Conservation (phyloP, 1,140 invertebrate genomes). For the Mya arenaria region DNA sequence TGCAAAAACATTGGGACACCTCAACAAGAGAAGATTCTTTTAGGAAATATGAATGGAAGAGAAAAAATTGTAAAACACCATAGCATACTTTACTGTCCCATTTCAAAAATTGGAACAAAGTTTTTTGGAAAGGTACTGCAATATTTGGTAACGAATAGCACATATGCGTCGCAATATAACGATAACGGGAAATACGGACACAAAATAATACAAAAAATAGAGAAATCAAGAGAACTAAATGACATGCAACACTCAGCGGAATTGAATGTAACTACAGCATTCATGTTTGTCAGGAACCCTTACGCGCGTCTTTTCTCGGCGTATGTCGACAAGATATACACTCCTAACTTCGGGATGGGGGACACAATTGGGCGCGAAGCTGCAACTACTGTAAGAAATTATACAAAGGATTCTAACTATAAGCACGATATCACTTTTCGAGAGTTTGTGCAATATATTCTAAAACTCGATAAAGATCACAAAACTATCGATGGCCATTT, state of each 20-base stretch:
- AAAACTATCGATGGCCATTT: slow-evolving; percentile 70
- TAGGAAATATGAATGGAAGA: too few species aligned
- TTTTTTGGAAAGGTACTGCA: slow-evolving; percentile 24
- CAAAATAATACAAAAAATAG: background rate
- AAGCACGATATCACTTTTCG: slow-evolving; percentile 42
- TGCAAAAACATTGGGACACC: too few species aligned
- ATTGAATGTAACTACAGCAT: background rate
- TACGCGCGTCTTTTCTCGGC: slow-evolving; percentile 42
- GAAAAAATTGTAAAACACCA: background rate
- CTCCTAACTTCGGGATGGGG: slow-evolving; percentile 16
- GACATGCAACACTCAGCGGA: background rate
- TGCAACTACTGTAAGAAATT: background rate
- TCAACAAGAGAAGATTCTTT: too few species aligned
- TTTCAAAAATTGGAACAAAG: slow-evolving; percentile 46
- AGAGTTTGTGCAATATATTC: slow-evolving; percentile 35
- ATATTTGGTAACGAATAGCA: background rate
- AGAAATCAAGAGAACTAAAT: background rate
- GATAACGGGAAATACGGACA: background rate
- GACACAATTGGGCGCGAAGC: background rate
- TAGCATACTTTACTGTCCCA: slow-evolving; percentile 14
- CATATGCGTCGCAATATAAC: background rate
- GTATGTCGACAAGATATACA: slow-evolving; percentile 48
- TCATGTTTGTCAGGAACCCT: slow-evolving; percentile 47
- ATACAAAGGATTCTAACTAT: background rate
- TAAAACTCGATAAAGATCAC: background rate